Evolutionary conservation across 2,797 vertebrate genomes (phyloP), one percentile per base, ranked within the genome.

Genomic region (Synanceia verrucosa): DNA sequence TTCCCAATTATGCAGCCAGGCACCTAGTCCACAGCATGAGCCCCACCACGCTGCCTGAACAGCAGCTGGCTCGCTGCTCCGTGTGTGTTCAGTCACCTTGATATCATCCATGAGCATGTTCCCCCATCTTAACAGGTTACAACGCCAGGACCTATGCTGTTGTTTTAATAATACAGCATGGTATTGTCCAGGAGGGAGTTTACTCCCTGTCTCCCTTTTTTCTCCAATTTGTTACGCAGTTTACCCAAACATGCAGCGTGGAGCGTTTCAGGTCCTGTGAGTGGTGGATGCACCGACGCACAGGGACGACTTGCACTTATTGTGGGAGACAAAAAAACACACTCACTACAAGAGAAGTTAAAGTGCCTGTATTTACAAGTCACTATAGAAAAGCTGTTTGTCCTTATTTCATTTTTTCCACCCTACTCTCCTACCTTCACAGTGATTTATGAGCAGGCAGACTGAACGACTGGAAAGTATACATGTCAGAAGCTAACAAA

Each of bases 171-270:
- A 94, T 93, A 91, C 80, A 93, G 83, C 44, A 77, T 28, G 63
- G 75, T 84, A 91, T 92, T 90, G 90, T 93, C 91, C 92, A 87
- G 81, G 74, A 83, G 92, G 92, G 91, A 92, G 89, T 92, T 91
- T 92, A 90, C 84, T 76, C 46, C 77, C 73, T 86, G 84, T 90
- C 78, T 89, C 64, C 39, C 83, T 86, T 87, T 91, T 90, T 86
- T 82, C 87, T 88, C 86, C 86, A 89, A 93, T 94, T 94, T 93
- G 90, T 93, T 88, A 93, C 89, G 90, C 93, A 93, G 92, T 94
- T 95, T 95, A 94, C 89, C 90, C 91, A 92, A 93, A 94, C 93
- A 93, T 47, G 88, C 19, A 80, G 77, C 81, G 10, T 75, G 82
- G 60, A 80, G 75, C 55, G 68, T 78, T 84, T 83, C 77, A 46